Conservation (phyloP, 2,797 vertebrate species). For the Momotus momota region DNA sequence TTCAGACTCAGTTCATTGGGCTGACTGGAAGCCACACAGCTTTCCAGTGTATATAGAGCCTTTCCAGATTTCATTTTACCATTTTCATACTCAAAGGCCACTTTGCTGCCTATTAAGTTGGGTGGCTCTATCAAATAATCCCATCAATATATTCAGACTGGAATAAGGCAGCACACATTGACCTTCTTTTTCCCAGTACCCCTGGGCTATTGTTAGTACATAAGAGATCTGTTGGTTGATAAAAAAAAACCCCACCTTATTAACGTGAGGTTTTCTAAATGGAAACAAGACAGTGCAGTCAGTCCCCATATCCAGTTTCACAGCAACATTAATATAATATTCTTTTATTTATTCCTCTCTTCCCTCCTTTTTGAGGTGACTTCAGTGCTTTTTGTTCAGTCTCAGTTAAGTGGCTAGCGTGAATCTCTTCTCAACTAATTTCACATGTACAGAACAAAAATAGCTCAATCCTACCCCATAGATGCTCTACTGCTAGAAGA, state of each 20-base stretch:
- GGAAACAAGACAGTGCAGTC: not conserved
- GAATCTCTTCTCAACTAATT: not conserved
- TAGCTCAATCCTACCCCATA: not conserved
- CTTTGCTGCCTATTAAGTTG: not conserved
- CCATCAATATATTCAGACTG: not conserved
- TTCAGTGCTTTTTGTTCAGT: not conserved
- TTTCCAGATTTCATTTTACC: not conserved
- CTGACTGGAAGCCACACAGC: not conserved
- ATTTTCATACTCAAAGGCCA: not conserved
- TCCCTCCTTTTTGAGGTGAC: not conserved
- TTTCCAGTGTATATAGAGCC: not conserved
- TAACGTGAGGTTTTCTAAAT: constrained; percentile 14
- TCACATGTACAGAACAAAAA: not conserved
- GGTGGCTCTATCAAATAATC: not conserved
- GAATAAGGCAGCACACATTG: not conserved
- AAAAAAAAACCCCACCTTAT: not conserved
- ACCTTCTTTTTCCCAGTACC: not conserved
- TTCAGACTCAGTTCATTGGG: not conserved
- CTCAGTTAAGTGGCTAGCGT: not conserved
- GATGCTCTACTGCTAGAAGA: not conserved
- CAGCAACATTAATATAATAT: not conserved
- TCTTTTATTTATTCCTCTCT: not conserved
- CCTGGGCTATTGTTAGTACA: not conserved
- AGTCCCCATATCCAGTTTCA: not conserved
- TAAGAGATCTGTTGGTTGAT: not conserved